Evolutionary conservation across 1,140 invertebrate species (phyloP).

Genomic region (Formica selysi): DNA sequence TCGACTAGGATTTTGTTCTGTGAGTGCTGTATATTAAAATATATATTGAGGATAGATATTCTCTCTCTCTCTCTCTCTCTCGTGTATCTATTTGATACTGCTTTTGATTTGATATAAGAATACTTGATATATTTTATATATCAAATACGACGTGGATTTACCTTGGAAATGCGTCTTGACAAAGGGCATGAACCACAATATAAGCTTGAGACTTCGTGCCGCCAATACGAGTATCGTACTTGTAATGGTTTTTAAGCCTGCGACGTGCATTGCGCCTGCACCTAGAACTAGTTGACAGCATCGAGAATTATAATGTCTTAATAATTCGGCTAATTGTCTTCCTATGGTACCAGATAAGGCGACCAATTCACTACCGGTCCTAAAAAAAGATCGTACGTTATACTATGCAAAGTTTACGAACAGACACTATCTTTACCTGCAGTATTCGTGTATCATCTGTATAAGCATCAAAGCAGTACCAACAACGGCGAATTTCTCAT

Average conservation of each 20-base stretch:
- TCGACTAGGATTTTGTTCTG: conserved; percentile 80
- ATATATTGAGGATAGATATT: conserved; percentile 27
- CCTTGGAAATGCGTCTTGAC: conserved; percentile 90
- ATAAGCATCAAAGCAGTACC: conserved; percentile 94
- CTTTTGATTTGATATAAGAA: neutral
- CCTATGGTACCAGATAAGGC: conserved; percentile 90
- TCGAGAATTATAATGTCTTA: conserved; percentile 96
- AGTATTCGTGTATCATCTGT: conserved; percentile 96
- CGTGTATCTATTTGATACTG: neutral
- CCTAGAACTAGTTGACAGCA: conserved; percentile 98
- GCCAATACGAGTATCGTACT: conserved; percentile 97
- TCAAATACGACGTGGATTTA: conserved; percentile 39
- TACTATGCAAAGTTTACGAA: neutral
- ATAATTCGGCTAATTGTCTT: conserved; percentile 94
- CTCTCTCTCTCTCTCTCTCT: too few relatives aligned
- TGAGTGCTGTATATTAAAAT: conserved; percentile 73
- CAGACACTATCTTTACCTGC: conserved; percentile 87
- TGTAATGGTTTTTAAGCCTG: conserved; percentile 98
- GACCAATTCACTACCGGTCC: conserved; percentile 87
- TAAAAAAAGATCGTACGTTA: conserved; percentile 55
- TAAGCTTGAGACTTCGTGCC: conserved; percentile 93
- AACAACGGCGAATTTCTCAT: conserved; percentile 94
- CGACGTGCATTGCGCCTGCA: conserved; percentile 97
- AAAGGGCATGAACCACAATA: conserved; percentile 92
- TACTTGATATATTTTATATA: neutral